Evolutionary conservation across 2,888 invertebrate genomes (phyloP).

Genomic region (Ormyrus thymus): DNA sequence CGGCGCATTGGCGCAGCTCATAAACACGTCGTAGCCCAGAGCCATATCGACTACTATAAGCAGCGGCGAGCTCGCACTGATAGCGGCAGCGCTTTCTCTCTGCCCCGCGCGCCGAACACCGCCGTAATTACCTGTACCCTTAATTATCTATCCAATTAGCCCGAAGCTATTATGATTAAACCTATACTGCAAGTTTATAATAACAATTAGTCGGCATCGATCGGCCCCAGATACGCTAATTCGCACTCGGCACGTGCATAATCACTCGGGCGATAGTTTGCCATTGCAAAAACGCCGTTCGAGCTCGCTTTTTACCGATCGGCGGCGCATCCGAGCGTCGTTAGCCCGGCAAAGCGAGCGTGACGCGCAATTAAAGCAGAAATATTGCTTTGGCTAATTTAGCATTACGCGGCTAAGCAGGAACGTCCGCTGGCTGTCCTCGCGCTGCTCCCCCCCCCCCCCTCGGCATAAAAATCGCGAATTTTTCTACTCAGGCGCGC

Average conservation of each 20-base stretch:
- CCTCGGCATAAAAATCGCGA: conserved; percentile 32
- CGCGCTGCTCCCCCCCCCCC: neutral
- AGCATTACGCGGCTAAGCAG: conserved; percentile 53
- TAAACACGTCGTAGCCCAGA: conserved; percentile 69
- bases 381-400: conserved; percentile 63
- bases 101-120: conserved; percentile 64
- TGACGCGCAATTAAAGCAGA: conserved; percentile 58
- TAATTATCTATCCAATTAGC: conserved; percentile 75
- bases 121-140: conserved; percentile 74
- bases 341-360: conserved; percentile 48
- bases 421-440: conserved; percentile 20
- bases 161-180: conserved; percentile 74
- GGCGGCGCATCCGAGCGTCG: conserved; percentile 33
- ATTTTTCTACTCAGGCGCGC: conserved; percentile 31
- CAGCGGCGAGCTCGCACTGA: conserved; percentile 54
- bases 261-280: conserved; percentile 5
- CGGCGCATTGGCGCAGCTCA: conserved; percentile 65
- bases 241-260: conserved; percentile 65
- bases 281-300: no score
- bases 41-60: conserved; percentile 69
- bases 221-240: conserved; percentile 67
- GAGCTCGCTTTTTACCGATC: no score
- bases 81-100: conserved; percentile 6
- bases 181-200: conserved; percentile 74
- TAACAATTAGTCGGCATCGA: conserved; percentile 74